phyloP scores from a whole-genome alignment of 2,888 invertebrate genomes.

The Drosophila picticornis region DNA sequence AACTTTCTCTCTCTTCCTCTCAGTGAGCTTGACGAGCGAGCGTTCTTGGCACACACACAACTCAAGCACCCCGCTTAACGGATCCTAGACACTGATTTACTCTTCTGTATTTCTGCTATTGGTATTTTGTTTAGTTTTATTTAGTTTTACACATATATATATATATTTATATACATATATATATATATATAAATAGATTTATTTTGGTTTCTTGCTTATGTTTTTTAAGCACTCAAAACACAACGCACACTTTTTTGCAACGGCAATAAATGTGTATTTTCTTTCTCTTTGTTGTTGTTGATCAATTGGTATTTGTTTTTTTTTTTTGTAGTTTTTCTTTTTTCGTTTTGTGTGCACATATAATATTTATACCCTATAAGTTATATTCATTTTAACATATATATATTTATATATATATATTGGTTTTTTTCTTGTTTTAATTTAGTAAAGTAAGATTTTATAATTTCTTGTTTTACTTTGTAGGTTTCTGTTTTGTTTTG shows the following conservation, averaged over 20 bases:
- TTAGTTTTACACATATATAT: conserved; percentile 41
- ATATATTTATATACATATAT: conserved; percentile 35
- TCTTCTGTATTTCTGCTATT: conserved; percentile 15
- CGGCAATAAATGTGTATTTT: conserved; percentile 23
- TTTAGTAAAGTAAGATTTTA: conserved; percentile 79
- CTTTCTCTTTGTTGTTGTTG: conserved; percentile 21
- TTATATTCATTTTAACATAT: conserved; percentile 57
- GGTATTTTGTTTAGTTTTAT: conserved; percentile 34
- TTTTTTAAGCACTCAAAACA: conserved; percentile 51
- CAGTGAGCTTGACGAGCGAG: conserved; percentile 41
- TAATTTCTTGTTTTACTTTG: conserved; percentile 67
- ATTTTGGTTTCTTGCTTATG: conserved; percentile 72
- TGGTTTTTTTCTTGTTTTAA: conserved; percentile 49
- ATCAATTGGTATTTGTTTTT: conserved; percentile 31
- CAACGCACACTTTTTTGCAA: conserved; percentile 38
- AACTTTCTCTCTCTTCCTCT: conserved; percentile 4
- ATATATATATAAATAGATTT: conserved; percentile 43
- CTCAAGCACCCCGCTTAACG: conserved; percentile 42
- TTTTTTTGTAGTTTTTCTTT: conserved; percentile 14
- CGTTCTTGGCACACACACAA: conserved; percentile 32
- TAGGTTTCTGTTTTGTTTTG: conserved; percentile 28
- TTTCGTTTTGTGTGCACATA: conserved; percentile 44
- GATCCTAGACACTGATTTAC: conserved; percentile 20
- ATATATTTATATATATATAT: conserved; percentile 48
- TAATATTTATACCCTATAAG: conserved; percentile 35